Base-by-base conservation (phyloP, 64 coral and sea anemone genomes). In the Actinia tenebrosa region DNA sequence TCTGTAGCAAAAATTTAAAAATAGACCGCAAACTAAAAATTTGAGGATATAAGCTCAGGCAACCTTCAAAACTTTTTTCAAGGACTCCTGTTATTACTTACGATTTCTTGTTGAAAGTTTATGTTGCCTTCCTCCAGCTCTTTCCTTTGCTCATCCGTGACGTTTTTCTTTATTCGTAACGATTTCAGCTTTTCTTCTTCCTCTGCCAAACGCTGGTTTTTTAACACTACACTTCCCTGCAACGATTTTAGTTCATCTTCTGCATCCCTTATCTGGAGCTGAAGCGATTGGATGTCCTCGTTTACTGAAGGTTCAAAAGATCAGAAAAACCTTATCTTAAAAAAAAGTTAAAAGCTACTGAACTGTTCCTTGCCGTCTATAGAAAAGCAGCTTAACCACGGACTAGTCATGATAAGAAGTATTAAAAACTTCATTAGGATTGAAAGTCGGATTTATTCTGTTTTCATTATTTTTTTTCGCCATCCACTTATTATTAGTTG, bases 181-280 rank as follows among this genome's bases (percentile, higher is more conserved):
- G 93, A 99, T 45, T 87, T 99, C n/a, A 93, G 82, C 45, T 92
- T 90, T 19, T 92, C 45, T 88, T 99, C 97, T 89, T 95, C 90
- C 20, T 99, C 97, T 7, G 89, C 93, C 30, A 99, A 79, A 79
- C 83, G 83, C 46, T 99, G 93, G 45, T 86, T 93, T 93, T 99
- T 91, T 26, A 99, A 87, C 10, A 86, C 88, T 8, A 99, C 79
- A 79, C 86, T 80, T 87, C 89, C 93, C 88, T 95, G 88, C 43
- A 95, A 80, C 4, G 91, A 99, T 77, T 99, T 99, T 20, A 95
- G 44, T 61, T 99, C 93, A 66, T 91, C 91, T 66, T 80, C 37
- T 2, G 71, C 86, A 64, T 99, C 97, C 86, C 89, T 85, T 83
- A 72, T 93, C 84, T 95, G 94, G 6, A 19, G 17, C 71, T 99